Percentiles rank a stretch among this genome's conserved stretches.
phyloP scores from a whole-genome alignment of 2,113 vertebrate genomes.

The Erythrocebus patas region DNA sequence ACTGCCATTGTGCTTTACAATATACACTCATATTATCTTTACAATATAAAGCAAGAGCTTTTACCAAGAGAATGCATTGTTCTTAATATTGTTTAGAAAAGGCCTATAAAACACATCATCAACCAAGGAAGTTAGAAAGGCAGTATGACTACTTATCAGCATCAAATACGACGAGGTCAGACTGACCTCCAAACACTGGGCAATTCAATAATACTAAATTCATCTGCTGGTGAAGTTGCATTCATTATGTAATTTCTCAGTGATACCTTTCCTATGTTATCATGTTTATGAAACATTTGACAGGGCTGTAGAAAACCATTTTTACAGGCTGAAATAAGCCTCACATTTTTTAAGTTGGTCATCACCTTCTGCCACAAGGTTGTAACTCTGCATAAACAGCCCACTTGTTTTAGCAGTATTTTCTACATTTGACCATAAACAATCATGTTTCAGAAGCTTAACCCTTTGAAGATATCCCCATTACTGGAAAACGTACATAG shows the following conservation, averaged over 20 bases:
- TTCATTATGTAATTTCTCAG: background rate
- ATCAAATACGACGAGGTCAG: slow-evolving; percentile 36
- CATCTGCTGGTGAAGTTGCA: background rate
- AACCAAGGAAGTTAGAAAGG: background rate
- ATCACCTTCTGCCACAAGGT: slow-evolving; percentile 32
- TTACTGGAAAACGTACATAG: slow-evolving; percentile 59
- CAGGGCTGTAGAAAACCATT: slow-evolving; percentile 14
- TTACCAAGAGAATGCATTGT: background rate
- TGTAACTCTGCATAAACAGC: slow-evolving; percentile 23
- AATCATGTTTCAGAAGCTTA: slow-evolving; percentile 46
- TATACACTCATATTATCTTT: slow-evolving; percentile 18
- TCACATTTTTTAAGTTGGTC: slow-evolving; percentile 40
- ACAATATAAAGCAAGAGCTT: slow-evolving; percentile 25
- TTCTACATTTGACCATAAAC: slow-evolving; percentile 13
- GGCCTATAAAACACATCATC: slow-evolving; percentile 15
- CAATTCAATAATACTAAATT: slow-evolving; percentile 38
- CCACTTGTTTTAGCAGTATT: background rate
- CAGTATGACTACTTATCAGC: background rate
- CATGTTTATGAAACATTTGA: slow-evolving; percentile 11
- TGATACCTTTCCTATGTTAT: background rate
- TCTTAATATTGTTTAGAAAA: background rate
- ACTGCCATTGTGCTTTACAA: slow-evolving; percentile 29
- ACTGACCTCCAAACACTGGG: slow-evolving; percentile 12
- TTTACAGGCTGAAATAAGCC: slow-evolving; percentile 12
- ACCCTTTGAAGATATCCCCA: slow-evolving; percentile 54